A percentile compares a stretch with the other conserved stretches of the same genome.
Conservation (phyloP, 2,113 vertebrate species). For the Protomyctophum bolini region DNA sequence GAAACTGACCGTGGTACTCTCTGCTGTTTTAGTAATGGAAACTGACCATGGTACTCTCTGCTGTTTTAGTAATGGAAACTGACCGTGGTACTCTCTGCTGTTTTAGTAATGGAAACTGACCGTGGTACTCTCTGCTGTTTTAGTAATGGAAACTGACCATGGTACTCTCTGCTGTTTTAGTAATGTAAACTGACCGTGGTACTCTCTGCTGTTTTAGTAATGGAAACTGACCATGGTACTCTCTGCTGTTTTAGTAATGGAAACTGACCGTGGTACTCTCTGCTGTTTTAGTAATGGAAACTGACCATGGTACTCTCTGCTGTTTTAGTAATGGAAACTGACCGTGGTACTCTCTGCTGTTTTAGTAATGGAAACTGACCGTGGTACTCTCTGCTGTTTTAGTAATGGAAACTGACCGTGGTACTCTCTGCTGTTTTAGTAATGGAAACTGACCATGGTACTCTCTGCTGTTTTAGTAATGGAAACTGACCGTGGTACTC, state of each 20-base stretch:
- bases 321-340: slow-evolving; percentile 37
- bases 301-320: slow-evolving; percentile 42
- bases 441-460: slow-evolving; percentile 35
- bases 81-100: slow-evolving; percentile 44
- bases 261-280: slow-evolving; percentile 40
- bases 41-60: slow-evolving; percentile 40
- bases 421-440: slow-evolving; percentile 47
- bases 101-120: slow-evolving; percentile 38
- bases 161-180: slow-evolving; percentile 47
- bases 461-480: slow-evolving; percentile 44
- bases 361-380: slow-evolving; percentile 33
- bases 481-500: slow-evolving; percentile 37
- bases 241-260: slow-evolving; percentile 43
- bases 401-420: slow-evolving; percentile 33
- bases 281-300: slow-evolving; percentile 42
- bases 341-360: slow-evolving; percentile 48
- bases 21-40: slow-evolving; percentile 43
- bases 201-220: slow-evolving; percentile 44
- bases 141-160: slow-evolving; percentile 31
- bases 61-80: slow-evolving; percentile 40
- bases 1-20: slow-evolving; percentile 38
- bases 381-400: slow-evolving; percentile 49
- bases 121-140: slow-evolving; percentile 50
- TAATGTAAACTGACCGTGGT: slow-evolving; percentile 35
- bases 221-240: slow-evolving; percentile 35